A percentile compares a stretch with the other conserved stretches of the same genome.
These are phyloP conservation scores for Coronaproctus castanopsis DNA, from an alignment of 2,888 invertebrate species.

Conservation along the genomic window DNA sequence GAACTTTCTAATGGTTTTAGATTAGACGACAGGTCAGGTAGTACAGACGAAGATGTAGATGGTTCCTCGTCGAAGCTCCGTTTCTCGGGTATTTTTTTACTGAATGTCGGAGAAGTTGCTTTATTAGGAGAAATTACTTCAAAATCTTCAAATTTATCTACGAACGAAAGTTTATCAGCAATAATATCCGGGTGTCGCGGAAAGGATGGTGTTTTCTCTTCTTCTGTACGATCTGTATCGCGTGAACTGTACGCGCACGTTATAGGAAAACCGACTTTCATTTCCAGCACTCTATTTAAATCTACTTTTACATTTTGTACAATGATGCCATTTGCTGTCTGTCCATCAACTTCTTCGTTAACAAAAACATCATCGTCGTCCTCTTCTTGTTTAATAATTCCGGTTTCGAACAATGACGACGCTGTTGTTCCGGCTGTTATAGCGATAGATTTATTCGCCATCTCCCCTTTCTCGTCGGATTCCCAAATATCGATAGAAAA, in stretches of 20 bases:
- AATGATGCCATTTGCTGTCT: background rate
- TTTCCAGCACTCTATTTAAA: background rate
- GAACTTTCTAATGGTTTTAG: slow-evolving; percentile 50
- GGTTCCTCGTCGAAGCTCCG: slow-evolving; percentile 22
- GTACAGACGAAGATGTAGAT: slow-evolving; percentile 19
- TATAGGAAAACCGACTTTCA: background rate
- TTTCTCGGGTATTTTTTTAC: slow-evolving; percentile 18
- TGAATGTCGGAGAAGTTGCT: too few species aligned
- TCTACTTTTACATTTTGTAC: background rate
- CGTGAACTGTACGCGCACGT: background rate
- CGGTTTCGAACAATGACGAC: background rate
- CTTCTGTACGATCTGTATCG: background rate
- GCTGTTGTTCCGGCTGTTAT: background rate
- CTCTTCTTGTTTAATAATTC: background rate
- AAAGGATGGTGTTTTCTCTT: background rate
- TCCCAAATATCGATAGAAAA: slow-evolving; percentile 23
- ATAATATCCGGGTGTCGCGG: too few species aligned
- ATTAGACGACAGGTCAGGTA: slow-evolving; percentile 43
- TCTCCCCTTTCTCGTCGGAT: slow-evolving; percentile 20
- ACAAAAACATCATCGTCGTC: slow-evolving; percentile 9
- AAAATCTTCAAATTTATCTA: background rate
- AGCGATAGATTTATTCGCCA: background rate
- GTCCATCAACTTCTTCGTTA: slow-evolving; percentile 4
- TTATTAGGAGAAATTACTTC: background rate
- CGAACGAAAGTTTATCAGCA: background rate